Conservation (phyloP, 2,113 vertebrate genomes). For the Sceloporus tristichus region DNA sequence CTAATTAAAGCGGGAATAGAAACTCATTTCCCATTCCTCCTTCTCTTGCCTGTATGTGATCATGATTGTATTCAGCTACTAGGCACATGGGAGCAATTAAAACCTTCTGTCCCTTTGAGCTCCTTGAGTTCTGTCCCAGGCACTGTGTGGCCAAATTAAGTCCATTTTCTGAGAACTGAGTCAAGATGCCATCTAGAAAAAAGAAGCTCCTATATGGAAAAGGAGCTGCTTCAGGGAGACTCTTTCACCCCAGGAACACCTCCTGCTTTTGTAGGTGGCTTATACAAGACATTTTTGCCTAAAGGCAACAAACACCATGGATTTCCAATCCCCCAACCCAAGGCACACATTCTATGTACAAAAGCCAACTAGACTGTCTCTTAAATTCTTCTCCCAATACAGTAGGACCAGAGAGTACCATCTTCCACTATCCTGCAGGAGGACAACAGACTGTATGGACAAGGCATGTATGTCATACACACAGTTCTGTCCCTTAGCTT, state of each 20-base stretch:
- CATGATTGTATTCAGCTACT: background rate
- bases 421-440: background rate
- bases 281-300: background rate
- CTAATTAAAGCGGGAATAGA: conserved; percentile 3
- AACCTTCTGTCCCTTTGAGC: background rate
- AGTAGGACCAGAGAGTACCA: background rate
- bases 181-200: background rate
- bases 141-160: background rate
- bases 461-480: background rate
- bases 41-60: background rate
- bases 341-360: too few species aligned
- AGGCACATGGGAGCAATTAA: background rate
- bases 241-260: background rate
- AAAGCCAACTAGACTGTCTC: background rate
- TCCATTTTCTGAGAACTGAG: background rate
- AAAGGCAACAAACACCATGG: background rate
- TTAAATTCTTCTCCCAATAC: background rate
- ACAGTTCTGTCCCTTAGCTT: background rate
- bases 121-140: background rate
- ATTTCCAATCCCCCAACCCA: background rate
- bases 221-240: too few species aligned
- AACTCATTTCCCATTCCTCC: background rate
- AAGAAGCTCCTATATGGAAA: background rate
- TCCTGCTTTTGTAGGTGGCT: background rate
- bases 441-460: background rate